Evolutionary conservation across 2,113 vertebrate genomes (phyloP), one percentile per base, ranked within the genome.

Genomic region (Rhea americana): DNA sequence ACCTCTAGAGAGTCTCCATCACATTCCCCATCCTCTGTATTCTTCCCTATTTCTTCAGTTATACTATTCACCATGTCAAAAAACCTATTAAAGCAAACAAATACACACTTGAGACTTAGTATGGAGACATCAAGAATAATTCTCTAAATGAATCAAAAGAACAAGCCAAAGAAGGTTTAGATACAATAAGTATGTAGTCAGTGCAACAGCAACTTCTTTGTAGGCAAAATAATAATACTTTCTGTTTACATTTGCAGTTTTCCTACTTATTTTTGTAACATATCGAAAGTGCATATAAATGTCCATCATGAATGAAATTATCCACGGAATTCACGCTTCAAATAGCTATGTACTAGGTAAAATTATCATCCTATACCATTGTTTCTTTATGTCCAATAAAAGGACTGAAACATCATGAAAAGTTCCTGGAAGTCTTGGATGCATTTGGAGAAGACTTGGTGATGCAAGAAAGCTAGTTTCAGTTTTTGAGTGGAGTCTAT

Each of bases 21-120:
- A 92, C 98, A 99, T 56, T 99, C 99, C 8, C 98, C 98, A 87
- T 99, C 99, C 48, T 99, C 99, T 1, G 98, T 96, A 51, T 97
- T 94, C 90, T 97, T 98, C 95, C 99, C 99, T 71, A 98, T 98
- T 92, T 99, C 99, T 92, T 99, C 99, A 2, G 98, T 98, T 61
- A 99, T 98, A 87, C 98, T 98, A 94, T 99, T 99, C 75, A 99
- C 99, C 98, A 99, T 98, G 86, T 99, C 99, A 96, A 99, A 99
- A 97, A 99, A 99, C 94, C 99, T 99, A 92, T 65, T 83, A 87
- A 83, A n/a, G 15, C 15, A 94, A 55, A 75, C 9, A 56, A 30
- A 56, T 56, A 93, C 15, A 83, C 0, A 7, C 16, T 83, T 73
- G 10, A 95, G 58, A 77, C 28, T 32, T 58, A 50, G 9, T 26